Evolutionary conservation across 2,888 invertebrate species (phyloP).

Genomic region (Empis livida): DNA sequence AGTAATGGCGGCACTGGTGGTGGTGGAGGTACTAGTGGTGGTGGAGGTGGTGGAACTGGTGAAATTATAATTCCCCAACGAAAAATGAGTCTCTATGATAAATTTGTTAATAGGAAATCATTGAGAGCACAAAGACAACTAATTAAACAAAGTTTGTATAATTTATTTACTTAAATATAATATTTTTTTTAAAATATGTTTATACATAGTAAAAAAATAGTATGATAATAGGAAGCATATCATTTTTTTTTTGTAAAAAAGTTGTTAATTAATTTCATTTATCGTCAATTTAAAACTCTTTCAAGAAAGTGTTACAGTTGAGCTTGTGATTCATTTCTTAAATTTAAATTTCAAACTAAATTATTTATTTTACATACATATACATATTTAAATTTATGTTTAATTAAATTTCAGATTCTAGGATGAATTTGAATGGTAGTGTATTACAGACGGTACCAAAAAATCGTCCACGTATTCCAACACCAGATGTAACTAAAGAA

Average conservation of each 20-base stretch:
- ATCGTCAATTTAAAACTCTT: neutral
- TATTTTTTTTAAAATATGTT: too few species aligned
- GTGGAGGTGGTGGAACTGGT: neutral
- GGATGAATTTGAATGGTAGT: slow-evolving; percentile 48
- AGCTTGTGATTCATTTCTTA: too few species aligned
- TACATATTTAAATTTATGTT: too few species aligned
- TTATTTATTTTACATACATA: too few species aligned
- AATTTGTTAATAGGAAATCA: slow-evolving; percentile 69
- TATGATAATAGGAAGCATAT: too few species aligned
- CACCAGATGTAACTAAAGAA: slow-evolving; percentile 77
- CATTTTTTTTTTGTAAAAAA: too few species aligned
- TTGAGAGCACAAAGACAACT: slow-evolving; percentile 35
- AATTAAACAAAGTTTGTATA: slow-evolving; percentile 50
- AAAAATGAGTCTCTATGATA: slow-evolving; percentile 74
- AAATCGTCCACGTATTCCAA: slow-evolving; percentile 76
- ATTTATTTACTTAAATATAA: neutral
- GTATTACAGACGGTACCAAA: slow-evolving; percentile 36
- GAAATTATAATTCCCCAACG: neutral
- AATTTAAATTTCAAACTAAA: neutral
- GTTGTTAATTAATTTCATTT: too few species aligned
- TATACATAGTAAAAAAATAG: too few species aligned
- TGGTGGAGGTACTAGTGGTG: neutral
- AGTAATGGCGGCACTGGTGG: neutral
- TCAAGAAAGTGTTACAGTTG: neutral
- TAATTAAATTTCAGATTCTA: slow-evolving; percentile 43